Evolutionary conservation across 2,888 invertebrate species (phyloP).

Genomic region (Stenichneumon culpator): DNA sequence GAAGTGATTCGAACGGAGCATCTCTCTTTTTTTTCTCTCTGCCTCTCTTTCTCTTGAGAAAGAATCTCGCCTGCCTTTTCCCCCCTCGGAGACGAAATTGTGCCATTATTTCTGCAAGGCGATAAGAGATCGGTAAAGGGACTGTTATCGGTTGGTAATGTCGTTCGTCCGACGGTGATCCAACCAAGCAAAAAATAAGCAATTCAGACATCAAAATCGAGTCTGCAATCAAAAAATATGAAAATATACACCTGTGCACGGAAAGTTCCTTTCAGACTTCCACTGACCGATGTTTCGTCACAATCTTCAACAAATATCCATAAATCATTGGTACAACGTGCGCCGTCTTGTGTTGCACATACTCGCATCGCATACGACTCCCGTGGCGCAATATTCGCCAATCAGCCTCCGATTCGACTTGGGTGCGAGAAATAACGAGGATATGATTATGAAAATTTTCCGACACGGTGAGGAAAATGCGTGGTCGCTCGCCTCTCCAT

Average conservation of each 20-base stretch:
- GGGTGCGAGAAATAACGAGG: background rate
- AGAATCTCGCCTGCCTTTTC: background rate
- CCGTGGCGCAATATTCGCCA: background rate
- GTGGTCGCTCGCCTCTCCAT: background rate
- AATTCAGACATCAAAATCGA: background rate
- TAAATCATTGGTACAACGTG: background rate
- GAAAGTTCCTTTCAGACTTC: conserved; percentile 6
- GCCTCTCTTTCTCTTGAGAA: conserved; percentile 11
- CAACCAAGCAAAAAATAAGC: no score
- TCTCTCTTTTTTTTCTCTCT: conserved; percentile 27
- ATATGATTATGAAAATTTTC: background rate
- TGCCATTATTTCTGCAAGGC: conserved; percentile 1
- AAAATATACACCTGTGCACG: conserved; percentile 8
- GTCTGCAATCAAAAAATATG: background rate
- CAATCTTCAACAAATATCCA: conserved; percentile 17
- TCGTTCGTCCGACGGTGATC: no score
- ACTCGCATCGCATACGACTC: background rate
- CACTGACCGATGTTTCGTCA: conserved; percentile 25
- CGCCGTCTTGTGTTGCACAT: background rate
- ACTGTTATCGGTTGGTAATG: no score
- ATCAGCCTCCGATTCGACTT: background rate
- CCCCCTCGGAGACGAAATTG: background rate
- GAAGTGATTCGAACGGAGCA: conserved; percentile 54
- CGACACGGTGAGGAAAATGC: background rate
- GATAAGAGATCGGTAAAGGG: background rate